These are phyloP conservation scores for Brachionichthys hirsutus DNA, from an alignment of 2,113 vertebrate species.

Conservation along the genomic window DNA sequence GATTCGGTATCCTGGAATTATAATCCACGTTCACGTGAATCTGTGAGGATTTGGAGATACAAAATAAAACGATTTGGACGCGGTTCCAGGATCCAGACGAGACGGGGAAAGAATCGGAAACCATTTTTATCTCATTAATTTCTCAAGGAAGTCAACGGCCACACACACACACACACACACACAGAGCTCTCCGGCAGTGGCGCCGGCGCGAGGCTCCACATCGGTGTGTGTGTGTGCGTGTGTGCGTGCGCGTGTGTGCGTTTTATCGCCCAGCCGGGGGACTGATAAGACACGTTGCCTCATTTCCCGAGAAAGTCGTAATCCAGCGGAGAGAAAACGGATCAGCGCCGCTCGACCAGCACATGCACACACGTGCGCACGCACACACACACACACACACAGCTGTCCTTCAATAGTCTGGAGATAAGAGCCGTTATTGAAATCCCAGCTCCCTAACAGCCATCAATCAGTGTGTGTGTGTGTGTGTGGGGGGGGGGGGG, in stretches of 20 bases:
- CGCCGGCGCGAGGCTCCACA: conserved; percentile 1
- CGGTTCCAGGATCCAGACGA: too few species aligned
- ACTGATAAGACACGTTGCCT: conserved; percentile 56
- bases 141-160: neutral
- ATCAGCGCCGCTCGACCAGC: conserved; percentile 23
- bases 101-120: neutral
- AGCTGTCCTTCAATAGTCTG: conserved; percentile 61
- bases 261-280: conserved; percentile 52
- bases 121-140: neutral
- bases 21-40: too few species aligned
- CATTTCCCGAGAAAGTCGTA: conserved; percentile 56
- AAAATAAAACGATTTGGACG: neutral
- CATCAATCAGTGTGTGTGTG: conserved; percentile 52
- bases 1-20: too few species aligned
- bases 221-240: conserved; percentile 19
- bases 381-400: conserved; percentile 27
- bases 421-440: conserved; percentile 69
- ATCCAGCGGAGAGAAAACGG: conserved; percentile 46
- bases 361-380: conserved; percentile 7
- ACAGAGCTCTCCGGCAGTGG: conserved; percentile 1
- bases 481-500: conserved; percentile 3
- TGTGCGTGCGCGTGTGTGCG: conserved; percentile 19
- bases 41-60: neutral
- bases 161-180: conserved; percentile 10
- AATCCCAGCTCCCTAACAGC: conserved; percentile 69